Evolutionary conservation across 2,113 vertebrate genomes (phyloP).

Genomic region (Oenanthe oenanthe): DNA sequence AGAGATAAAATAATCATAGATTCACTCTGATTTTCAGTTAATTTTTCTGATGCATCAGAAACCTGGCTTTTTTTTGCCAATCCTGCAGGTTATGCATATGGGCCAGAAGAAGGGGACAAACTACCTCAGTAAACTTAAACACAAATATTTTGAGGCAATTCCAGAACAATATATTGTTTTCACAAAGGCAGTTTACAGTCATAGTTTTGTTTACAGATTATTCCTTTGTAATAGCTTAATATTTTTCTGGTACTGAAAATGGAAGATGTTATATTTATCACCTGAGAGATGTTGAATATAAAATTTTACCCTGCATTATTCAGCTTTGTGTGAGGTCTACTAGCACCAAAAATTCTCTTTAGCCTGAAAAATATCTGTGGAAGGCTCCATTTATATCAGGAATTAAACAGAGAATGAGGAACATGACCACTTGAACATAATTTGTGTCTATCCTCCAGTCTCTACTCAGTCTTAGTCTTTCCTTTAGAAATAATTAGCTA

Average conservation of each 20-base stretch:
- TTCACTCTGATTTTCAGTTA: background rate
- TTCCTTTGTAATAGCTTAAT: background rate
- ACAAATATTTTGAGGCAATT: background rate
- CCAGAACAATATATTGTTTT: background rate
- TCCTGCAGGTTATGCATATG: background rate
- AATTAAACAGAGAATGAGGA: background rate
- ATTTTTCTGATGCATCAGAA: background rate
- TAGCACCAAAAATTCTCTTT: background rate
- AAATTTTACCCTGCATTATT: background rate
- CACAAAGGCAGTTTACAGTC: background rate
- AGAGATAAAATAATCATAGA: background rate
- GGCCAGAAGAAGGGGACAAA: background rate
- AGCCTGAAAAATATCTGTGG: background rate
- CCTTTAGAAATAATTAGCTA: background rate
- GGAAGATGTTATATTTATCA: background rate
- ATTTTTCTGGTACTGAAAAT: background rate
- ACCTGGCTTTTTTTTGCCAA: background rate
- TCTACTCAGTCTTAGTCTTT: background rate
- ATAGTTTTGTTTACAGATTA: background rate
- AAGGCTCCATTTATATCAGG: background rate
- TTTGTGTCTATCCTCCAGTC: background rate
- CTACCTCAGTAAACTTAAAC: background rate
- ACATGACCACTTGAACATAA: background rate
- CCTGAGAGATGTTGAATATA: background rate
- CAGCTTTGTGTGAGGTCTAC: background rate